These are phyloP conservation scores for Strigamia crassipes DNA, from an alignment of 2,888 invertebrate species.

Conservation along the genomic window DNA sequence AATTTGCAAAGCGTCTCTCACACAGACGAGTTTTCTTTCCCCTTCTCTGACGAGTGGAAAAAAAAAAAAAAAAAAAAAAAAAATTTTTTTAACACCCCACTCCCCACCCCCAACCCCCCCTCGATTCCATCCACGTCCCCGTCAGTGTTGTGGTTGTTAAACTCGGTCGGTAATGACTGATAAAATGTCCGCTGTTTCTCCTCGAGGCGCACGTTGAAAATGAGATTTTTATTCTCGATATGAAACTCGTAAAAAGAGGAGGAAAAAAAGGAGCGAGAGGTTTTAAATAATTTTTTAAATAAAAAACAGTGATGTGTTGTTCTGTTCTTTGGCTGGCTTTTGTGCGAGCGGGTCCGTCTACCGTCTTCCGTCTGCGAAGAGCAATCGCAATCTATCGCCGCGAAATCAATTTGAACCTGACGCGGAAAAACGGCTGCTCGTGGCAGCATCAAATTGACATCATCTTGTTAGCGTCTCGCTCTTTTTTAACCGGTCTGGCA, in stretches of 20 bases:
- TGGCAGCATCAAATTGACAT: constrained; percentile 10
- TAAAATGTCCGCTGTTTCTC: not conserved
- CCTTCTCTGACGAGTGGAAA: constrained; percentile 1
- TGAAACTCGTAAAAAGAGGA: constrained; percentile 3
- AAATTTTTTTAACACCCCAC: too few relatives aligned
- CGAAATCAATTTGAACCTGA: not conserved
- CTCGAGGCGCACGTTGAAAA: not conserved
- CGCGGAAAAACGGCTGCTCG: not conserved
- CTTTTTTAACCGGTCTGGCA: not conserved
- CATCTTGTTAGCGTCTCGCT: constrained; percentile 10
- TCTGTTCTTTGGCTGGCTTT: too few relatives aligned
- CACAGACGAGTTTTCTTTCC: not conserved
- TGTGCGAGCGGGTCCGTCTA: too few relatives aligned
- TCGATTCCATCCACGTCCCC: too few relatives aligned
- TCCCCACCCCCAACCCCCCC: too few relatives aligned
- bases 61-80: too few relatives aligned
- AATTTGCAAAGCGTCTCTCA: constrained; percentile 2
- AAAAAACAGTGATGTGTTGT: too few relatives aligned
- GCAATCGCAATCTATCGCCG: not conserved
- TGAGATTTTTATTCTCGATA: constrained; percentile 10
- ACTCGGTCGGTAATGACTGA: not conserved
- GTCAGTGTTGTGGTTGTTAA: constrained; percentile 2
- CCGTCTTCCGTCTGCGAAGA: too few relatives aligned
- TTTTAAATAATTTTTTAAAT: not conserved
- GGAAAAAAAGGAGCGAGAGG: not conserved